Evolutionary conservation across 2,113 vertebrate genomes (phyloP), one percentile per base, ranked within the genome.

Genomic region (Axis porcinus): DNA sequence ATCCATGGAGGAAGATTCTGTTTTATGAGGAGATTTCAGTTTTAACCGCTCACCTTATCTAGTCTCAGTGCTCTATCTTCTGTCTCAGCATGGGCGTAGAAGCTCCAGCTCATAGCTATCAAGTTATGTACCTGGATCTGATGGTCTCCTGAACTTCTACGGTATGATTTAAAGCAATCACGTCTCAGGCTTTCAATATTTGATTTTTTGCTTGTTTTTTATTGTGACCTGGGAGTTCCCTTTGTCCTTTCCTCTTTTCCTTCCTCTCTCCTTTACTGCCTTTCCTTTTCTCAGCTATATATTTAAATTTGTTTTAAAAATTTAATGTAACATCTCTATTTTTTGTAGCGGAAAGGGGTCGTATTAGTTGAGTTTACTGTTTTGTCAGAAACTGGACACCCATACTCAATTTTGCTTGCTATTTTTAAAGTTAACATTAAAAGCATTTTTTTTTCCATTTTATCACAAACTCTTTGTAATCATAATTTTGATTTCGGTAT

Each of bases 351-450:
- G 43, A 94, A 90, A 74, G 33, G 64, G 15, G 9, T 16, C 40
- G 2, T 54, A 14, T 40, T 88, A 87, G 36, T n/a, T 1, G 3
- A 47, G 33, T 50, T 89, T 94, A 85, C 36, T 89, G 11, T 70
- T 89, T 96, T 55, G 30, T 96, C 52, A 67, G 47, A 94, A 93
- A 95, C 7, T n/a, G 25, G 86, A 93, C 43, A 55, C 25, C 43
- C 55, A 47, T 70, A 58, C 3, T 95, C n/a, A 27, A 16, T 94
- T 97, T 95, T 96, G 82, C 43, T 84, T 95, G 58, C 47, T 91
- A 12, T 52, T 86, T 91, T 62, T 83, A 50, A 91, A 89, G 55
- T 43, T 64, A 96, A 88, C 62, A 82, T 93, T 78, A 95, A 84
- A 89, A 83, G 47, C n/a, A 60, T 78, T 21, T 40, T 84, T 33